Conservation (phyloP, 2,797 vertebrate genomes). For the Takifugu ocellatus region DNA sequence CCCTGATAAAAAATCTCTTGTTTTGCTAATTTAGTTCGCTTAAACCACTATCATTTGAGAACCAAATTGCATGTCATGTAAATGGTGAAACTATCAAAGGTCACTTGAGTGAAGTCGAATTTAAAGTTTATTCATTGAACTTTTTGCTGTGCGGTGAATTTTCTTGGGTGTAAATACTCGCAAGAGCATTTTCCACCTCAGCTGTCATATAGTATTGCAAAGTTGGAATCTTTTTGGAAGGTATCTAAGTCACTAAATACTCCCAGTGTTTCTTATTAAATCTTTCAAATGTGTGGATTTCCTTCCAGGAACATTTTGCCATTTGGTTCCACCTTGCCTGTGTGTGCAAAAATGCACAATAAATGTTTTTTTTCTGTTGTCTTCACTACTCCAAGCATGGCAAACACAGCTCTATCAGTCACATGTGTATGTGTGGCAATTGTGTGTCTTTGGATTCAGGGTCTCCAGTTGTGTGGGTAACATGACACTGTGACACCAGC, state of each 20-base stretch:
- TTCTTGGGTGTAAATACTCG: not conserved
- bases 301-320: constrained; percentile 41
- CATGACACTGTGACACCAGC: constrained; percentile 47
- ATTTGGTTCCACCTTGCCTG: constrained; percentile 28
- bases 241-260: constrained; percentile 26
- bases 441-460: constrained; percentile 15
- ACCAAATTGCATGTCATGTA: not conserved
- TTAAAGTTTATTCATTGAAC: not conserved
- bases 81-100: not conserved
- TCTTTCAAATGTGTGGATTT: constrained; percentile 37
- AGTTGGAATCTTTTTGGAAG: constrained; percentile 13
- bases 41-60: too few relatives aligned
- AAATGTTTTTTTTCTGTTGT: constrained; percentile 23
- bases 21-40: too few relatives aligned
- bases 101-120: not conserved
- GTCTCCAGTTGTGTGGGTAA: constrained; percentile 65
- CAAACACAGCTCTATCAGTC: constrained; percentile 28
- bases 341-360: constrained; percentile 23
- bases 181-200: not conserved
- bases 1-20: not conserved
- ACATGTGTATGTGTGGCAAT: constrained; percentile 13
- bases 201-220: not conserved
- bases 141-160: not conserved
- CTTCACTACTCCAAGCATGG: constrained; percentile 18
- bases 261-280: constrained; percentile 44